Evolutionary conservation across 2,797 vertebrate species (phyloP), one percentile per base, ranked within the genome.

Genomic region (Triplophysa yarkandensis): DNA sequence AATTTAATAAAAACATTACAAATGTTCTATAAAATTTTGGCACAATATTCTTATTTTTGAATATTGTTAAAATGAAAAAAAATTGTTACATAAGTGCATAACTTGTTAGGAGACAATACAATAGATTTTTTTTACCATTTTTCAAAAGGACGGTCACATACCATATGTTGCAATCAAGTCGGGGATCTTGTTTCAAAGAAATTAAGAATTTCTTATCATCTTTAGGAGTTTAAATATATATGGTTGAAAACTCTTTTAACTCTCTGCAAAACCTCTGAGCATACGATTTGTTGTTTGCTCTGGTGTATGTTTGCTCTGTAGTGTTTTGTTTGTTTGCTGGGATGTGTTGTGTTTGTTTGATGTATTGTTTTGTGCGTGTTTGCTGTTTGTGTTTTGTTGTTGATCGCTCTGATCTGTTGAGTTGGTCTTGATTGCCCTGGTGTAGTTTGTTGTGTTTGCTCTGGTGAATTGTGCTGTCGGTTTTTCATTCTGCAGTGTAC

Each of bases 401-500:
- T 54, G 68, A 68, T 61, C 27, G 46, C 64, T 46, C 46, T 68
- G 70, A 62, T 63, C 43, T 34, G 46, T 73, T 73, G 69, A 50
- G 50, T 66, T 66, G 71, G 25, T 74, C 62, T 25, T 58, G 52
- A 55, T 71, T 57, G 52, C 66, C 44, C 74, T 11, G 60, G 54
- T 68, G 57, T 62, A 50, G 58, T 32, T n/a, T n/a, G 25, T n/a
- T 43, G 65, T 72, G 71, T 78, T 73, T 78, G 71, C 55, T 72
- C 54, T 43, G 61, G 70, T 57, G 66, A 71, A 73, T 75, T 76
- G 41, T 64, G 73, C 66, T 68, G 57, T 67, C 79, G 74, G 70
- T 73, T 89, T 85, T 86, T 81, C 79, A 87, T 86, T 84, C 85
- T 87, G 85, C 88, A 85, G 87, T 90, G 89, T 89, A 90, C 91